Conservation (phyloP, 2,888 invertebrate species). For the Dolichomitus sp. region DNA sequence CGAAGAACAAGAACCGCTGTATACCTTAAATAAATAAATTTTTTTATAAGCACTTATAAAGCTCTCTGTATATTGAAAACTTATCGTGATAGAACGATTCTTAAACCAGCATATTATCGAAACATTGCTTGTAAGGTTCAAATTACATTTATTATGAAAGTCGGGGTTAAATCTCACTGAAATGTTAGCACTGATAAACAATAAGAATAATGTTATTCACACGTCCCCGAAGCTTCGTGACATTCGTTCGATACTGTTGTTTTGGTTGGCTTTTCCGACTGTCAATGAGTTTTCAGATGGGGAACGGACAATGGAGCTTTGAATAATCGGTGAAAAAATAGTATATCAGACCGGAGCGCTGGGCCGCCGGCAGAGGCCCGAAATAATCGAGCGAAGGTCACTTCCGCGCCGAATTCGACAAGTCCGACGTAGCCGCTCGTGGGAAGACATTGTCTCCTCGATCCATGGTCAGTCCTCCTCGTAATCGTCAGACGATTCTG, state of each 20-base stretch:
- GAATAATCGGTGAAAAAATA: conserved; percentile 56
- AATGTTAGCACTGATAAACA: too few species aligned
- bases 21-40: too few species aligned
- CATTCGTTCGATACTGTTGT: neutral
- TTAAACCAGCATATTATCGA: too few species aligned
- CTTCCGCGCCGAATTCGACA: conserved; percentile 73
- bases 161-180: too few species aligned
- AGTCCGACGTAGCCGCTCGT: conserved; percentile 74
- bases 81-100: too few species aligned
- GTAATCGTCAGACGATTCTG: conserved; percentile 86
- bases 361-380: conserved; percentile 80
- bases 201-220: conserved; percentile 28
- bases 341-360: conserved; percentile 80
- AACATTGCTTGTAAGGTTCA: too few species aligned
- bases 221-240: conserved; percentile 17
- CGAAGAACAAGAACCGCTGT: conserved; percentile 25
- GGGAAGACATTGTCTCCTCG: conserved; percentile 76
- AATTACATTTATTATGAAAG: too few species aligned
- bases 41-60: too few species aligned
- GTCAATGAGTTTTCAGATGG: neutral
- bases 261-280: neutral
- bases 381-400: conserved; percentile 78
- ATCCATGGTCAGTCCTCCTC: conserved; percentile 83
- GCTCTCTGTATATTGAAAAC: too few species aligned
- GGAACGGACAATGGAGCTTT: conserved; percentile 3